These are phyloP conservation scores for Pemphredon lugubris DNA, from an alignment of 2,888 invertebrate species.

Conservation along the genomic window DNA sequence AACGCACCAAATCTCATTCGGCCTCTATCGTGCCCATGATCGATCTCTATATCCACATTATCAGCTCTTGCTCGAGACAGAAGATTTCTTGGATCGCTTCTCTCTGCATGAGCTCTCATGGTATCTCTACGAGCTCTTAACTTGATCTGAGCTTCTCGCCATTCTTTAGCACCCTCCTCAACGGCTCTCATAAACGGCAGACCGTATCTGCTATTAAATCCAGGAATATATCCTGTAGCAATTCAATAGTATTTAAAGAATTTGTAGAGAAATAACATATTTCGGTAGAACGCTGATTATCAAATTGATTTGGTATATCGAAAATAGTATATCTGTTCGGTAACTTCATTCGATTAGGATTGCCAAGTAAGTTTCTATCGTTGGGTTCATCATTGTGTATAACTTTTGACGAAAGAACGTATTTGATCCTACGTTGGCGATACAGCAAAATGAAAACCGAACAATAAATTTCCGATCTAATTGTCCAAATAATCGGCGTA, in stretches of 20 bases:
- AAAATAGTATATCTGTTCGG: no score
- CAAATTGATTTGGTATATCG: no score
- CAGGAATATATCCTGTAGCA: conserved; percentile 84
- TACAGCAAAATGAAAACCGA: no score
- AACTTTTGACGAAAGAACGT: no score
- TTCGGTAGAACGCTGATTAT: no score
- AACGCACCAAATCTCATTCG: conserved; percentile 70
- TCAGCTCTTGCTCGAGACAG: conserved; percentile 71
- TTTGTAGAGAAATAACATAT: neutral
- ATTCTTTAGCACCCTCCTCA: conserved; percentile 83
- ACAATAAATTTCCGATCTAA: no score
- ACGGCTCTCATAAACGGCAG: conserved; percentile 81
- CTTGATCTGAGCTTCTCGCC: conserved; percentile 80
- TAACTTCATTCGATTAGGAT: no score
- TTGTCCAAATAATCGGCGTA: no score
- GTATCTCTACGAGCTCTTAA: conserved; percentile 70
- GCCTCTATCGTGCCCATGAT: conserved; percentile 68
- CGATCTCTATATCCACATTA: conserved; percentile 71
- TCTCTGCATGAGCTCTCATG: conserved; percentile 71
- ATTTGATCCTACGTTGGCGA: no score
- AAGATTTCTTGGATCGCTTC: conserved; percentile 71
- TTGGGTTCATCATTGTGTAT: no score
- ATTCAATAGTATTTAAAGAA: neutral
- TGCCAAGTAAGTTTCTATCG: no score
- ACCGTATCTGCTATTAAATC: conserved; percentile 85